Evolutionary conservation across 2,113 vertebrate species (phyloP).

Genomic region (Passer domesticus): DNA sequence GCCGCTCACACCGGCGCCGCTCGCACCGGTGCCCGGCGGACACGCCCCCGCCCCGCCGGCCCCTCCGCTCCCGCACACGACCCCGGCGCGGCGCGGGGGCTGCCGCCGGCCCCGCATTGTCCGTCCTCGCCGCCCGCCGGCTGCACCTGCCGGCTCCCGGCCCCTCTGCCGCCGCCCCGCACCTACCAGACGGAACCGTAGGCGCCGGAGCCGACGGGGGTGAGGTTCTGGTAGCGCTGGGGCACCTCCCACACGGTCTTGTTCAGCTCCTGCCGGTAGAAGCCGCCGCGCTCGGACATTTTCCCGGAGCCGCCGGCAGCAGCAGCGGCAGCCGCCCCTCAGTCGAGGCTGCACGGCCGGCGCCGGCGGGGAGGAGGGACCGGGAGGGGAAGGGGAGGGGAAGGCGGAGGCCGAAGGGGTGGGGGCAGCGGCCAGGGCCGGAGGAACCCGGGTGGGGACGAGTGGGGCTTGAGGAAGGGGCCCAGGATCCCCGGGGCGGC

Average conservation of each 20-base stretch:
- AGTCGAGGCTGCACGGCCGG: not conserved
- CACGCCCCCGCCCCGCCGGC: no score
- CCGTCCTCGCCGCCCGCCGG: no score
- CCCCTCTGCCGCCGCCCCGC: no score
- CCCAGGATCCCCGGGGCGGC: not conserved
- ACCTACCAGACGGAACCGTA: conserved; percentile 72
- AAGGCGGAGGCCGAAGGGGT: not conserved
- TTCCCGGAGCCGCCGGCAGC: not conserved
- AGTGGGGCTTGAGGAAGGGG: no score
- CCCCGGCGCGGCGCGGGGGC: no score
- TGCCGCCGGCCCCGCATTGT: no score
- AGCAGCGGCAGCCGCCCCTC: not conserved
- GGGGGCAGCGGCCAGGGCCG: not conserved
- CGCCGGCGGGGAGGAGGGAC: not conserved
- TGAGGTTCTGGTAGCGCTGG: conserved; percentile 76
- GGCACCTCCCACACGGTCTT: conserved; percentile 82
- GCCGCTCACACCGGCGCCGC: no score
- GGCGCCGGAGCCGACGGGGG: conserved; percentile 80
- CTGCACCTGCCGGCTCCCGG: not conserved
- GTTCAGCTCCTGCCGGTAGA: not conserved
- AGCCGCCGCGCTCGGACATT: not conserved
- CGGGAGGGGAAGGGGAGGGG: not conserved
- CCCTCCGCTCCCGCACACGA: no score
- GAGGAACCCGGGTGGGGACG: not conserved
- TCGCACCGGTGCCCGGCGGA: no score